These are phyloP conservation scores for Styela clava DNA, from an alignment of 23 tunicate genomes.

Conservation along the genomic window DNA sequence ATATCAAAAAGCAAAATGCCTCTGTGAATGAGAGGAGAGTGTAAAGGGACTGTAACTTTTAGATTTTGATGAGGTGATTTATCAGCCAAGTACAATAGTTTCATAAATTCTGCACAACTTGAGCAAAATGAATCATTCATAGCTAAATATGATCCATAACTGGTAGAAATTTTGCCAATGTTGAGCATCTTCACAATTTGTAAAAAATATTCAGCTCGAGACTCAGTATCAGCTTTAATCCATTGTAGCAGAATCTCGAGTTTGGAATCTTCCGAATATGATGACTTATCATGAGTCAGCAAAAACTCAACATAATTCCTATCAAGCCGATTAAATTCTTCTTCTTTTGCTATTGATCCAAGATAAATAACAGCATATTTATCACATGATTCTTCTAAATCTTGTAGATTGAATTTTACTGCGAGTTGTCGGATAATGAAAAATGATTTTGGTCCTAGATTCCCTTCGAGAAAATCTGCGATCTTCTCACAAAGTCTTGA, in stretches of 20 bases:
- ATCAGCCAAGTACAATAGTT: not conserved
- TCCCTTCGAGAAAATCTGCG: not conserved
- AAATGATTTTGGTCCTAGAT: not conserved
- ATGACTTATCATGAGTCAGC: not conserved
- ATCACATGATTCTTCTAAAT: not conserved
- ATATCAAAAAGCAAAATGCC: not conserved
- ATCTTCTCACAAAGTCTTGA: not conserved
- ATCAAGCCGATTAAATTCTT: not conserved
- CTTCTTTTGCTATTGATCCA: not conserved
- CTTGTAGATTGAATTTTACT: not conserved
- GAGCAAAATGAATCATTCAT: not conserved
- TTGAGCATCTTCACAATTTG: not conserved
- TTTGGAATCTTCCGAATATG: not conserved
- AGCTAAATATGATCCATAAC: not conserved
- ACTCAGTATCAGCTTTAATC: not conserved
- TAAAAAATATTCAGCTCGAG: not conserved
- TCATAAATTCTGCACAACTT: not conserved
- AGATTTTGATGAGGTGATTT: too few species aligned
- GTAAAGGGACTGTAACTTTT: not conserved
- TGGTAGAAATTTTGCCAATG: not conserved
- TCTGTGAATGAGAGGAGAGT: too few species aligned
- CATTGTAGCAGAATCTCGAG: not conserved
- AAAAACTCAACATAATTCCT: too few species aligned
- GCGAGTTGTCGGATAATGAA: not conserved
- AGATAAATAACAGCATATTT: not conserved